Conservation (phyloP, 2,797 vertebrate genomes). For the Podargus strigoides region DNA sequence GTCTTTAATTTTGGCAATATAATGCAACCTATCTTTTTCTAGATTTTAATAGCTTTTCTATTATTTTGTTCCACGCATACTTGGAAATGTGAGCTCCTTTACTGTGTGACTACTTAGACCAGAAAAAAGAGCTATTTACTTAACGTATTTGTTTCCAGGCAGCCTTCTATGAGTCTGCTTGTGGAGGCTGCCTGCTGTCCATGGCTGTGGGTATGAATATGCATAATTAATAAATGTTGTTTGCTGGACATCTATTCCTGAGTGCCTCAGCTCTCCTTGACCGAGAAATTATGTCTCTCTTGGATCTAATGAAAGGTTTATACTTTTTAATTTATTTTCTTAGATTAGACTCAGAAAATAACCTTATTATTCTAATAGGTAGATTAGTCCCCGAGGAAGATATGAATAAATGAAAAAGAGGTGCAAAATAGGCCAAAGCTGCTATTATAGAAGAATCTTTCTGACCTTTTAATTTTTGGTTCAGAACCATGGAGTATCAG, state of each 20-base stretch:
- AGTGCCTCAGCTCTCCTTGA: constrained; percentile 49
- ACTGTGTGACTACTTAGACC: neutral
- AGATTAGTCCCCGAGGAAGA: constrained; percentile 45
- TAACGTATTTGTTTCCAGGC: neutral
- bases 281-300: constrained; percentile 41
- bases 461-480: neutral
- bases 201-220: neutral
- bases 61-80: constrained; percentile 7
- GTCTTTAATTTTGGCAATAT: neutral
- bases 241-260: neutral
- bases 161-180: neutral
- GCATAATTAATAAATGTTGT: constrained; percentile 26
- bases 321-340: constrained; percentile 61
- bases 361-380: constrained; percentile 49
- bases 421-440: constrained; percentile 54
- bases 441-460: neutral
- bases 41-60: constrained; percentile 9
- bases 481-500: neutral
- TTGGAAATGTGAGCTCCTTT: constrained; percentile 31
- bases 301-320: constrained; percentile 56
- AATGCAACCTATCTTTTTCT: constrained; percentile 14
- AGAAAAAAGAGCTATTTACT: constrained; percentile 23
- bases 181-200: neutral
- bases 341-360: constrained; percentile 67
- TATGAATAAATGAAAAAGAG: constrained; percentile 45